These are phyloP conservation scores for Pararge aegeria DNA, from an alignment of 1,140 invertebrate genomes.

Conservation along the genomic window DNA sequence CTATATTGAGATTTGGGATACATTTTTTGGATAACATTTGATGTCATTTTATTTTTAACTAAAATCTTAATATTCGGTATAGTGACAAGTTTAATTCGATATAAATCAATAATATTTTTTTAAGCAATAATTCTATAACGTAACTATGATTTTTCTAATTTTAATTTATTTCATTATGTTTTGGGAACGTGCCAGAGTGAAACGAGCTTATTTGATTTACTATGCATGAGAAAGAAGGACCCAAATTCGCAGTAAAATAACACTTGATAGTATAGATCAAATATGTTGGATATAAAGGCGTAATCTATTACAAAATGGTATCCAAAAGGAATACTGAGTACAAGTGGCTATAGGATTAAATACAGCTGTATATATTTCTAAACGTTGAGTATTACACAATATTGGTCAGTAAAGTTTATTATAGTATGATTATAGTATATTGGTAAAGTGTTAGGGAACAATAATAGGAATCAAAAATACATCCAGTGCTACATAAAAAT, in stretches of 20 bases:
- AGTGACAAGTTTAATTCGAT: neutral
- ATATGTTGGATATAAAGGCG: neutral
- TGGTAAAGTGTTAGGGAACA: constrained; percentile 21
- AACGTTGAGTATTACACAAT: constrained; percentile 22
- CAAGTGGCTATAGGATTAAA: constrained; percentile 22
- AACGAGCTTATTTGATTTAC: no score
- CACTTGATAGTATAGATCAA: neutral
- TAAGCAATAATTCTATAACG: neutral
- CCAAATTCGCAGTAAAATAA: no score
- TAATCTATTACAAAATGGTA: constrained; percentile 22
- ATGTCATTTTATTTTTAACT: no score
- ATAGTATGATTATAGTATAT: constrained; percentile 6
- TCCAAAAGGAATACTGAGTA: constrained; percentile 26
- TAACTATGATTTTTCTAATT: neutral
- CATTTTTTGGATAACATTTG: no score
- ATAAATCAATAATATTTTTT: constrained; percentile 7
- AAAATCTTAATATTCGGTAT: no score
- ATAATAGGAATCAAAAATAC: constrained; percentile 25
- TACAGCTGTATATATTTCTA: constrained; percentile 25
- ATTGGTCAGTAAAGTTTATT: constrained; percentile 30
- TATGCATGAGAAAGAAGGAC: no score
- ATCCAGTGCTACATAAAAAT: constrained; percentile 20
- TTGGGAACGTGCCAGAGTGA: no score
- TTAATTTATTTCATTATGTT: no score
- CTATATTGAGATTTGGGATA: no score